Evolutionary conservation across 2,797 vertebrate species (phyloP), one percentile per base, ranked within the genome.

Genomic region (Lutjanus argentimaculatus): DNA sequence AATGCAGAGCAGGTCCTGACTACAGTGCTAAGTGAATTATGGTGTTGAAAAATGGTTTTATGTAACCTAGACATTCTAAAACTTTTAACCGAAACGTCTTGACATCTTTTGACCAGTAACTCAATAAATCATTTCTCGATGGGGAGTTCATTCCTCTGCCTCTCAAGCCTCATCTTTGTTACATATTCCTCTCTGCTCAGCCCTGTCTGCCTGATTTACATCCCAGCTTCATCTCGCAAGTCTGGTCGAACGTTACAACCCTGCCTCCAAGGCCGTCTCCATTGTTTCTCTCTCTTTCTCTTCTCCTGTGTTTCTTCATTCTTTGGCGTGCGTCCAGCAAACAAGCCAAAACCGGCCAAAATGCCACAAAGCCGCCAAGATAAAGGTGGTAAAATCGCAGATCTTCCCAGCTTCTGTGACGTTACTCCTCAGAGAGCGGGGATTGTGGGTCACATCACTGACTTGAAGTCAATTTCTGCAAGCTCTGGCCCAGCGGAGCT

Each of bases 361-460:
- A 25, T 64, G 46, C 53, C 46, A 12, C 49, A 67, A 65, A 67
- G 12, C 53, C 19, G 36, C 75, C 9, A 12, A 68, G 76, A 81
- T 36, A 6, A 36, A 36, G 30, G 30, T 36, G 30, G 30, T 36
- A 36, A 36, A 36, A 36, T 36, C 30, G 30, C 30, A 36, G 30
- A 36, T 15, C 14, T 6, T 13, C 46, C 6, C 70, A 53, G 46
- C 22, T 45, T 48, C 46, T 25, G 8, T 58, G 72, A 71, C 69
- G 63, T 80, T 58, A 11, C 69, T 83, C 61, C 64, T 57, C 25
- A 65, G 74, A 79, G 77, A 59, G 58, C 12, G 19, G 42, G 48
- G 43, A 57, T 72, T 86, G 52, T 30, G 71, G 88, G 83, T 89
- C 84, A 89, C 68, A 59, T 82, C 71, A 16, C 68, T 49, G 80